A percentile compares a stretch with the other conserved stretches of the same genome.
Conservation (phyloP, 2,888 invertebrate genomes). For the Odontocerum albicorne region DNA sequence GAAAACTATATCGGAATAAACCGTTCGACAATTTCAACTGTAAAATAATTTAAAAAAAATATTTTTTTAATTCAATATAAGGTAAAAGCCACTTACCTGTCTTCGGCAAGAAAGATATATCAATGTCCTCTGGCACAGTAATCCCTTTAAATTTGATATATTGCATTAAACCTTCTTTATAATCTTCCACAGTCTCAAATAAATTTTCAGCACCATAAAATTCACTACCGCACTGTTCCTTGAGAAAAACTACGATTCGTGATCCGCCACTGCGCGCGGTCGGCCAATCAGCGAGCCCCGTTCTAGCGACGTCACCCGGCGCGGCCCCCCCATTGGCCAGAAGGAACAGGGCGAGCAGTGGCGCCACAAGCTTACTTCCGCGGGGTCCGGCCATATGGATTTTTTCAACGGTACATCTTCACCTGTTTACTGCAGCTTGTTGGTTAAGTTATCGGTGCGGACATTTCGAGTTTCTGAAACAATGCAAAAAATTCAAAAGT, state of each 20-base stretch:
- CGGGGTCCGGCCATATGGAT: constrained; percentile 28
- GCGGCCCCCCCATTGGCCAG: constrained; percentile 27
- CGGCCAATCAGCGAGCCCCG: constrained; percentile 13
- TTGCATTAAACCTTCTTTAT: constrained; percentile 9
- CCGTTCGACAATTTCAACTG: too few species aligned
- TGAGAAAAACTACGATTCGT: constrained; percentile 29
- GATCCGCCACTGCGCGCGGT: constrained; percentile 21
- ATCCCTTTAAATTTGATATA: constrained; percentile 22
- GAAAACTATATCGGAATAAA: too few species aligned
- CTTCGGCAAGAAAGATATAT: constrained; percentile 30
- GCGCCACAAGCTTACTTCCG: constrained; percentile 18
- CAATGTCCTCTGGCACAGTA: constrained; percentile 15
- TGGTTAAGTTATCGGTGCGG: too few species aligned
- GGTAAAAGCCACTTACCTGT: constrained; percentile 31
- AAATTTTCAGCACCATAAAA: constrained; percentile 2
- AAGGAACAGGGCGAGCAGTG: constrained; percentile 25
- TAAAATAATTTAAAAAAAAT: neutral
- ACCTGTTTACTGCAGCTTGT: too few species aligned
- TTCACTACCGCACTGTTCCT: constrained; percentile 27
- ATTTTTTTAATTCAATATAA: too few species aligned
- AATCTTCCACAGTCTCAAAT: constrained; percentile 11
- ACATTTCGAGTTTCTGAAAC: too few species aligned
- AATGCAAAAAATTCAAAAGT: too few species aligned
- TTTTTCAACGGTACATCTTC: too few species aligned
- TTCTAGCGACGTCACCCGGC: constrained; percentile 12